These are phyloP conservation scores for Idaea aversata DNA, from an alignment of 2,888 invertebrate species.

Conservation along the genomic window DNA sequence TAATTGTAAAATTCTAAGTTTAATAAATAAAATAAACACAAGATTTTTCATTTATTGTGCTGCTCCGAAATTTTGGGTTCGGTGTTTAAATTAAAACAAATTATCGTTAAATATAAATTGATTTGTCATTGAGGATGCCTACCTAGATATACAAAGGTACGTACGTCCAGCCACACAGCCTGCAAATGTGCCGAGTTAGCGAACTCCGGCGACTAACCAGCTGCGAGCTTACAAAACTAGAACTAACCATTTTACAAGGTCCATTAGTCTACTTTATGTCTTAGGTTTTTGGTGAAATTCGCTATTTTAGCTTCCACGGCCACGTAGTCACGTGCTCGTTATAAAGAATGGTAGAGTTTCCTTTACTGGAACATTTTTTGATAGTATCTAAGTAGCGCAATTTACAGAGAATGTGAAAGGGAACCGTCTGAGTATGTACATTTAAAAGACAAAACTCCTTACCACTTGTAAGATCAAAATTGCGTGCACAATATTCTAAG, in stretches of 20 bases:
- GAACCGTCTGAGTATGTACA: too few species aligned
- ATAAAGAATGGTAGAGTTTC: not conserved
- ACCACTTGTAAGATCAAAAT: too few species aligned
- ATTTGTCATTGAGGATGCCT: not conserved
- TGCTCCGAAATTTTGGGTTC: not conserved
- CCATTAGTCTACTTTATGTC: not conserved
- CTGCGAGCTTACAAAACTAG: not conserved
- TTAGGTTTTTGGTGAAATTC: not conserved
- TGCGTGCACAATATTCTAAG: too few species aligned
- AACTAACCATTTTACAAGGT: not conserved
- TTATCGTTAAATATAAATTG: not conserved
- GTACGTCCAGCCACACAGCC: not conserved
- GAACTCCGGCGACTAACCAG: not conserved
- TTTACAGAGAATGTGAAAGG: too few species aligned
- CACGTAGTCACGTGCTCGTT: not conserved
- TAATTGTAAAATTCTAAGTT: too few species aligned
- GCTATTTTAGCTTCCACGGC: not conserved
- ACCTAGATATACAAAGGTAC: not conserved
- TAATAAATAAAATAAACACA: too few species aligned
- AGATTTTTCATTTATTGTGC: too few species aligned
- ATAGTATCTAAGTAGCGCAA: too few species aligned
- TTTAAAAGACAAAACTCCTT: too few species aligned
- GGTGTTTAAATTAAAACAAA: not conserved
- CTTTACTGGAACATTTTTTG: not conserved
- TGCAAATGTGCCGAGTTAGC: not conserved